phyloP scores from a whole-genome alignment of 2,797 vertebrate genomes.

The Pagetopsis macropterus region DNA sequence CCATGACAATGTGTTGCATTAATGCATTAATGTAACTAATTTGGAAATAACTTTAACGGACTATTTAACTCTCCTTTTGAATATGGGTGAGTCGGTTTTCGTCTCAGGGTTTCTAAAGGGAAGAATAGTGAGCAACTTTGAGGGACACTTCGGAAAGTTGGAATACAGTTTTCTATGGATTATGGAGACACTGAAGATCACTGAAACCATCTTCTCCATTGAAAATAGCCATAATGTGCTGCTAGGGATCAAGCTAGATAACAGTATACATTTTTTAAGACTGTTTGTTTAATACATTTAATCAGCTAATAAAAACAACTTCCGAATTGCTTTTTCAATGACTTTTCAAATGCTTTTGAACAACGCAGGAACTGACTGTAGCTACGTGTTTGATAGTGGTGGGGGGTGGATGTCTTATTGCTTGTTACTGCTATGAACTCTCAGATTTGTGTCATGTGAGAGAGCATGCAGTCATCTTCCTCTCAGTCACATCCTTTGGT shows the following conservation, averaged over 20 bases:
- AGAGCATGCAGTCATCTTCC: conserved; percentile 36
- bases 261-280: neutral
- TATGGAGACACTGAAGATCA: neutral
- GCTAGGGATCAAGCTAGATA: neutral
- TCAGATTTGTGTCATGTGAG: conserved; percentile 52
- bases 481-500: conserved; percentile 47
- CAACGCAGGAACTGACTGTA: conserved; percentile 30
- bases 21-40: neutral
- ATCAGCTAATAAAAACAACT: neutral
- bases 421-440: neutral
- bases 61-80: conserved; percentile 2
- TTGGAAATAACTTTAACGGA: neutral
- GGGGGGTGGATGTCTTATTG: neutral
- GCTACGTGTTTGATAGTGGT: neutral
- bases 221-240: neutral
- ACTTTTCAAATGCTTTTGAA: neutral
- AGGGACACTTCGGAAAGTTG: neutral
- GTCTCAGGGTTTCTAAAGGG: conserved; percentile 47
- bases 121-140: conserved; percentile 18
- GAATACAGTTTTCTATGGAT: neutral
- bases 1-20: neutral
- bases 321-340: neutral
- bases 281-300: neutral
- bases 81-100: conserved; percentile 40
- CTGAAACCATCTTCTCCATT: neutral